Evolutionary conservation across 1,140 invertebrate species (phyloP), one percentile per base, ranked within the genome.

Genomic region (Eriosoma lanigerum): DNA sequence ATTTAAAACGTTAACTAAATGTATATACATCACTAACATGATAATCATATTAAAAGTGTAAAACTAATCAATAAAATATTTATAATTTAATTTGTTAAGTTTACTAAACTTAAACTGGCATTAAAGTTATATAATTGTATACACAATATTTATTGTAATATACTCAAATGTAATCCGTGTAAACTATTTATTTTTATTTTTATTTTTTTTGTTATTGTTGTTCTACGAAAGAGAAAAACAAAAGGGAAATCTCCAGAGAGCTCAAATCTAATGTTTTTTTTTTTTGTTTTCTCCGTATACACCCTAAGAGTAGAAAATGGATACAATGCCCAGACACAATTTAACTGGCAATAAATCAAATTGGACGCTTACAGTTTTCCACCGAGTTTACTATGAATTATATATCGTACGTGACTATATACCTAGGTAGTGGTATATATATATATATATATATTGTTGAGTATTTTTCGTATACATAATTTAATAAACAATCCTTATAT

Each of bases 301-400:
- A 29, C 24, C 44, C 29, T n/a, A n/a, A n/a, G 32, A 38, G 32
- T 38, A 38, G 3, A 52, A 50, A 72, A 50, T 13, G n/a, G 17
- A 29, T n/a, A 50, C 46, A 38, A 70, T 72, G 50, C 24, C 68
- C 48, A 72, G 48, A 72, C 24, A 72, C 68, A 72, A 72, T 72
- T 72, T 72, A 72, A 72, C 46, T 52, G 26, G 19, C 48, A 48
- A 52, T 72, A 72, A 52, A 72, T 72, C 68, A 72, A 52, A 72
- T 72, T 52, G 68, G 46, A 72, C 68, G 68, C 24, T 50, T 70
- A 50, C 46, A 50, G 46, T 70, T 70, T n/a, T 52, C 68, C 68
- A 52, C 48, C 17, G 46, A 52, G 68, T 52, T 72, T 48, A n/a
- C 68, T 72, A 52, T 52, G 68, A 72, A 68, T 68, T 48, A 68